Percentiles rank a stretch among this genome's conserved stretches.
Evolutionary conservation across 2,797 vertebrate species (phyloP).

Genomic region (Sorex maritimensis): DNA sequence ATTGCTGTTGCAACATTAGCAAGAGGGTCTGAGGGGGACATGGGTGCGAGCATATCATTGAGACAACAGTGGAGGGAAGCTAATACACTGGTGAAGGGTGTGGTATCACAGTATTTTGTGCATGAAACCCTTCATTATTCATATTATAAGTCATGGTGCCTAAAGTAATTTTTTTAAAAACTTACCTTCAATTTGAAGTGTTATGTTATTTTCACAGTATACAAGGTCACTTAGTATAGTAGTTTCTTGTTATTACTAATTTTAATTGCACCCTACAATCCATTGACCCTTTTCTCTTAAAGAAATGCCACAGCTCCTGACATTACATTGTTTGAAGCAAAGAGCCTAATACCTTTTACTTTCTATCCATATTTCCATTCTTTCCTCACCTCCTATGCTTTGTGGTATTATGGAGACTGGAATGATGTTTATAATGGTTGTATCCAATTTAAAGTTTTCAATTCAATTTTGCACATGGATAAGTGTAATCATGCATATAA

Average conservation of each 20-base stretch:
- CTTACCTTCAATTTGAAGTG: background rate
- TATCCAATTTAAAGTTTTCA: background rate
- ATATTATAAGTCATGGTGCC: no score
- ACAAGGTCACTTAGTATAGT: background rate
- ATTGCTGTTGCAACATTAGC: background rate
- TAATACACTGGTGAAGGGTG: no score
- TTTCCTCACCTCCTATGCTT: background rate
- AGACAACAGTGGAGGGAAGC: no score
- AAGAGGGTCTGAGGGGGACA: no score
- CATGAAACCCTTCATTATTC: no score
- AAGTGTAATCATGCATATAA: slow-evolving; percentile 7
- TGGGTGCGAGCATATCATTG: no score
- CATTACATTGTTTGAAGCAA: background rate
- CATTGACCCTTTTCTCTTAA: slow-evolving; percentile 10
- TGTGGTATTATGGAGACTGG: fast-evolving
- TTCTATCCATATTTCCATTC: background rate
- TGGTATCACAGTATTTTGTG: no score
- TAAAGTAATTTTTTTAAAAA: no score
- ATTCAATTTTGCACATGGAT: slow-evolving; percentile 7
- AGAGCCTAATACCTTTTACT: background rate
- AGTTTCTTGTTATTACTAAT: background rate
- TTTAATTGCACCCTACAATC: background rate
- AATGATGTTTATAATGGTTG: background rate
- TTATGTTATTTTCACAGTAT: background rate
- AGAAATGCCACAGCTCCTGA: background rate